Base-by-base conservation (phyloP, 1,140 invertebrate genomes). In the Diorhabda elongata region DNA sequence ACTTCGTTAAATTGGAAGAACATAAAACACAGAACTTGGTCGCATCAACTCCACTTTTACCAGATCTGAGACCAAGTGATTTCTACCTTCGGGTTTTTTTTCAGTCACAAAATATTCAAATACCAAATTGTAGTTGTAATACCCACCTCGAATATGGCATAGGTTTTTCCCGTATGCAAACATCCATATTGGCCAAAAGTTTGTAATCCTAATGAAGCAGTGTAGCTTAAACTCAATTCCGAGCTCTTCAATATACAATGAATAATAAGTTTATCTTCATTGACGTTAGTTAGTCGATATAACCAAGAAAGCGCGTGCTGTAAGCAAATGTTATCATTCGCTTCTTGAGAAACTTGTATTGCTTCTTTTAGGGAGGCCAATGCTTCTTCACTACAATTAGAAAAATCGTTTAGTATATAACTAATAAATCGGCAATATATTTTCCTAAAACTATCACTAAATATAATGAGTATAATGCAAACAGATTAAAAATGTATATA, bases 221-320 rank as follows among this genome's bases (percentile, higher is more conserved):
- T 83, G 70, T 89, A 88, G 72, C 87, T 81, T 8, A 89, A 78
- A 73, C 82, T 84, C 6, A 89, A 77, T 70, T 89, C 87, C 67
- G 82, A 81, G 72, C 85, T 85, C 76, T 87, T 88, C 5, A 82
- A 75, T n/a, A 88, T 83, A 42, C 86, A 87, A 67, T 85, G 79
- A 66, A 87, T 84, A 67, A 88, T 83, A n/a, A 88, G 72, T 70
- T 82, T 82, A 66, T 84, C 84, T 66, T 78, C 79, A 63, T 79
- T 81, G 9, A 69, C 69, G 61, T 71, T 71, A 61, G 73, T 76
- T n/a, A 91, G 81, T 73, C 90, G 84, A 70, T 90, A 90, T 66
- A 91, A 85, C 92, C 92, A 94, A 61, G 90, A 89, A 76, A 93
- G 88, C 52, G 92, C 92, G 79, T 94, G 87, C 80, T 96, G 93